Conservation (phyloP, 2,113 vertebrate genomes). For the Acinonyx jubatus region DNA sequence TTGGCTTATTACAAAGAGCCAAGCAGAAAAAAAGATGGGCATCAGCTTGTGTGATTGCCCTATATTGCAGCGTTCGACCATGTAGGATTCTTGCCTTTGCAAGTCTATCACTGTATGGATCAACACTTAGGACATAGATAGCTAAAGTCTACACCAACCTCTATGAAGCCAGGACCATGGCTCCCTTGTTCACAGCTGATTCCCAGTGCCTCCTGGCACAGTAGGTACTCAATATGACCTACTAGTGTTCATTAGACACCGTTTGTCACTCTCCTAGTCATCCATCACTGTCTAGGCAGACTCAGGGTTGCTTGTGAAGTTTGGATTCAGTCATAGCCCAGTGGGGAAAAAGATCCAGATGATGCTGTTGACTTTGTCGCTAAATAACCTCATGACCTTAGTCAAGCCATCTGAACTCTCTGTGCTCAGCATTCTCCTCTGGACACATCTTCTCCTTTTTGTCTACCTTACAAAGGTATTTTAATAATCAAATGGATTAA, state of each 20-base stretch:
- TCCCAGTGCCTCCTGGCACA: neutral
- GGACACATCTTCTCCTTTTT: neutral
- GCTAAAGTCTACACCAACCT: neutral
- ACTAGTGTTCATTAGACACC: neutral
- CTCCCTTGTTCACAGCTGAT: neutral
- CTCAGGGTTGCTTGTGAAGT: neutral
- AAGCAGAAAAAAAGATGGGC: neutral
- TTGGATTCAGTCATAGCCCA: neutral
- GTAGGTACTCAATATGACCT: neutral
- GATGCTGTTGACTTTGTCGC: neutral
- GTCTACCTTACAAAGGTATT: neutral
- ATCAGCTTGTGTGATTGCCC: neutral
- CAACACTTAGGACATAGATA: neutral
- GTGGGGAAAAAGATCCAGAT: neutral
- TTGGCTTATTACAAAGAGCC: neutral
- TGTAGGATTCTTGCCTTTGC: neutral
- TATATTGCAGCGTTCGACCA: neutral
- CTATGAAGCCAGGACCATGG: neutral
- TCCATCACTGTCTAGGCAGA: neutral
- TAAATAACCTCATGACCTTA: neutral
- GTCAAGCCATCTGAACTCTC: neutral
- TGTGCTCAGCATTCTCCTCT: neutral
- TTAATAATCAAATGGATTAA: neutral
- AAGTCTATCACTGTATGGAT: neutral
- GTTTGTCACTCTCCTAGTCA: neutral